Evolutionary conservation across 2,888 invertebrate species (phyloP), one percentile per base, ranked within the genome.

Genomic region (Ctenicera cuprea): DNA sequence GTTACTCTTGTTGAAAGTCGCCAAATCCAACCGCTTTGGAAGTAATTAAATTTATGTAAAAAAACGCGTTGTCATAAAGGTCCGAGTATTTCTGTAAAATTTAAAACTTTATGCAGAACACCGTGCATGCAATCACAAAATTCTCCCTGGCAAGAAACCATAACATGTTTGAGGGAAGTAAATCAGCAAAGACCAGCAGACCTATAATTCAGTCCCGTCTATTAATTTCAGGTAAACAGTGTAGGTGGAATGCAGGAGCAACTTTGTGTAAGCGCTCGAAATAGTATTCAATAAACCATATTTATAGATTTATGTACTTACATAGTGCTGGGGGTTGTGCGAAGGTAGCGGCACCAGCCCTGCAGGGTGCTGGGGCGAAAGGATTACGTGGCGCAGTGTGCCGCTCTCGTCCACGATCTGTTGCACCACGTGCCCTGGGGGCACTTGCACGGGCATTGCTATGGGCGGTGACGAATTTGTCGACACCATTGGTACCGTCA

Each of bases 381-480:
- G 90, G 84, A 97, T 94, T 85, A 96, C 95, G 88, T 97, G 97
- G 79, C 96, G 92, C 85, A 97, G 90, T 82, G 94, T 94, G 77
- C 95, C 95, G 87, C 91, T 93, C 88, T 97, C 97, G 88, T 97
- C 97, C 82, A 97, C 93, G 84, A 97, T 96, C 86, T 95, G 97
- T 87, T 94, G 94, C 85, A 97, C 95, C 86, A 95, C 92, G 89
- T 97, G 95, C 79, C 95, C 97, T 69, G 95, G 95, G 76, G 97
- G 96, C 81, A 97, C 95, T 88, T 96, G 95, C 85, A 97, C 95
- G 69, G 96, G 96, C 91, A 97, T 94, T 75, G 95, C 93, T 82
- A 94, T 90, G 68, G 94, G 94, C 73, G 94, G 93, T 80, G 92
- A 92, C 78, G 92, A 90, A 87, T 92, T 93, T 83, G 94, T 94